Conservation (phyloP, 2,797 vertebrate genomes). For the Enteromius unitaeniatus region DNA sequence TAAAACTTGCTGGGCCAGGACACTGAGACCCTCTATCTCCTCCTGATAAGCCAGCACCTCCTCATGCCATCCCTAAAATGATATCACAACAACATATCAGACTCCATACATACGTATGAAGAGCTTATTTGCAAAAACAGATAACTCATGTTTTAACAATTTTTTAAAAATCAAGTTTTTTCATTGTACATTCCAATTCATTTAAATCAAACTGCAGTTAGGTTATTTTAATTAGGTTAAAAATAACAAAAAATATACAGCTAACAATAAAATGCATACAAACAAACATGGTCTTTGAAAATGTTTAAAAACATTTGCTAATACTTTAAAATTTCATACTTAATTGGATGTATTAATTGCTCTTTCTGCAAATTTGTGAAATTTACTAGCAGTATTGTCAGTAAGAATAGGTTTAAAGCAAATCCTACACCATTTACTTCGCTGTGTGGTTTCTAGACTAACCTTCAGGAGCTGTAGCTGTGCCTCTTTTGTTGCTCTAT, state of each 20-base stretch:
- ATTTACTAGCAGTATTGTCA: not conserved
- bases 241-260: no score
- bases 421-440: not conserved
- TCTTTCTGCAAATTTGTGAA: not conserved
- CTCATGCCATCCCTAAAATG: constrained; percentile 86
- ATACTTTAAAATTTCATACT: not conserved
- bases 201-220: no score
- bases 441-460: constrained; percentile 38
- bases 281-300: no score
- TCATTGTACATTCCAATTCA: no score
- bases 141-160: no score
- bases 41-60: constrained; percentile 84
- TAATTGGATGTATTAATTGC: not conserved
- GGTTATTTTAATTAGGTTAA: no score
- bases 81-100: constrained; percentile 11
- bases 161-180: no score
- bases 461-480: constrained; percentile 93
- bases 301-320: no score
- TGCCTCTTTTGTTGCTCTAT: constrained; percentile 83
- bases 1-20: constrained; percentile 90
- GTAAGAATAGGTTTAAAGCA: not conserved
- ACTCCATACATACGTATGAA: not conserved
- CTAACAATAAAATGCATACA: no score
- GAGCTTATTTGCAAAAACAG: no score
- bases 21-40: constrained; percentile 90